Base-by-base conservation (phyloP, 1,140 invertebrate species). In the Diorhabda sublineata region DNA sequence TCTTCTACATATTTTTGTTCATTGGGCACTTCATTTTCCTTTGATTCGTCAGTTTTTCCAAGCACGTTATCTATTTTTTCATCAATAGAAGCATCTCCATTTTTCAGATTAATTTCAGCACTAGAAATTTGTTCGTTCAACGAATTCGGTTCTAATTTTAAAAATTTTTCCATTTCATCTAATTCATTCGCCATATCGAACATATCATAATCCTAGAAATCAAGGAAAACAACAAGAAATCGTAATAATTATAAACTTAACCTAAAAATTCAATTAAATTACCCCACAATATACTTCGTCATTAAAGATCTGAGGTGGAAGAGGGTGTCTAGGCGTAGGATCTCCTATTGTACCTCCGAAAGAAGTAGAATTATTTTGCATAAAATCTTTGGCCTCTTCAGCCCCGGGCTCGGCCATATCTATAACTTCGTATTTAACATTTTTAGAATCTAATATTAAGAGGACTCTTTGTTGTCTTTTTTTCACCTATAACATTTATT, bases 281-380 rank as follows among this genome's bases (percentile, higher is more conserved):
- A 96, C 95, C 76, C 96, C 96, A 81, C 95, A 97, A 79, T 98
- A 98, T 69, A 92, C 88, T 45, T 92, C 90, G 69, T 94, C 94
- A 79, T 95, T 95, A 79, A 98, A 98, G 73, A 98, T 87, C 83
- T 98, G 96, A 65, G 96, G 96, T 62, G 95, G 95, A 73, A 97
- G 82, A 44, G 85, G 83, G 74, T 84, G 83, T 62, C 83, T 77
- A 7, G 84, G 84, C 45, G 80, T 83, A 42, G 82, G 80, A 71
- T 89, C 88, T 73, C 87, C 85, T 9, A 88, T 86, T 58, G 87
- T 89, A 63, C 85, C 88, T 43, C 91, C 90, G 78, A 89, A 91
- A 62, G 90, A 87, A 74, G 90, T 94, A 68, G 92, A 89, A 80
- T 95, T 93, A 73, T 88, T 88, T 81, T 96, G 91, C 94, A 98